Evolutionary conservation across 2,888 invertebrate genomes (phyloP), one percentile per base, ranked within the genome.

Genomic region (Eristalis intricaria): DNA sequence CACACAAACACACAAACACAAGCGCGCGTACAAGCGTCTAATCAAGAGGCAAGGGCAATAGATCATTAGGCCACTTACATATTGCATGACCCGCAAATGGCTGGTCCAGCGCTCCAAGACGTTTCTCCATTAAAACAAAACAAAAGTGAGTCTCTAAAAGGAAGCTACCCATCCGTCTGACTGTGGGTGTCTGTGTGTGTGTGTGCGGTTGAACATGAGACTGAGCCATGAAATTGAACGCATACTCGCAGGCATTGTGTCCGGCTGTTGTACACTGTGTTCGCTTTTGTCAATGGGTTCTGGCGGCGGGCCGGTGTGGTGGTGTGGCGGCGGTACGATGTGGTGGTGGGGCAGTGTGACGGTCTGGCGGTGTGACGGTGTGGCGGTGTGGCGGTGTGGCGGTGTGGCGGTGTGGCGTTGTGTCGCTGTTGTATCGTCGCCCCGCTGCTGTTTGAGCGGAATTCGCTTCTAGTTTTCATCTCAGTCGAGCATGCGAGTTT

Each of bases 21-120:
- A 35, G 10, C 2, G 5, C 64, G 15, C 8, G 7, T 19, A 73
- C 76, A 71, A 43, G 71, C 71, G 69, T 79, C 32, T 79, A 87
- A 87, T 87, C 82, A 84, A 83, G 87, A 80, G 75, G 80, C 87
- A 87, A 87, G 87, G 87, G 87, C 87, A 87, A 83, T 87, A 69
- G 83, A 87, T 87, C 87, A 87, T 87, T 87, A 87, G 87, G 87
- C 87, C 87, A 87, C 87, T 87, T 87, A 84, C 83, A 84, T 87
- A 69, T 58, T 84, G 75, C 76, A 84, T 68, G 68, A 63, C 38
- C 69, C 75, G 84, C 71, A 80, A 87, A 80, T 84, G 79, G 84
- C 66, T 76, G 64, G 77, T 79, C 78, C 82, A 86, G 78, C 56
- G 68, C 65, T 83, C 71, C 76, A 87, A 87, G 87, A 84, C 79